phyloP scores from a whole-genome alignment of 37 sponge, comb jelly and placozoan genomes.

The Amphimedon queenslandica region DNA sequence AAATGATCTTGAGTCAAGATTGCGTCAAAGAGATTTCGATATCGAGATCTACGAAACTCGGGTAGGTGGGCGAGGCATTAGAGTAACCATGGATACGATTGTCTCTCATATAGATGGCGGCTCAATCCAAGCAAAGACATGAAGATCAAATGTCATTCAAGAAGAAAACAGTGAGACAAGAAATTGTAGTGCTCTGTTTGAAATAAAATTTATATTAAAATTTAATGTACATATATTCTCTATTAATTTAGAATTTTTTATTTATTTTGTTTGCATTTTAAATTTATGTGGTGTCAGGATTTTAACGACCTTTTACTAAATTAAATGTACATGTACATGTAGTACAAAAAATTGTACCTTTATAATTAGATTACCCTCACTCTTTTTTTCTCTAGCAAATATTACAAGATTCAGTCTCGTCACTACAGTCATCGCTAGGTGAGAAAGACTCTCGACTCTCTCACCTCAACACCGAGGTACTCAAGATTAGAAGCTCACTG shows the following conservation, averaged over 20 bases:
- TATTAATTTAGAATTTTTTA: too few species aligned
- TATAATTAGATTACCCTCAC: too few species aligned
- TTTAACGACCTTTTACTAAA: too few species aligned
- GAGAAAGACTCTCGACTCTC: background rate
- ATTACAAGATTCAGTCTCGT: background rate
- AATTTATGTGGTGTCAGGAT: too few species aligned
- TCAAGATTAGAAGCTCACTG: background rate
- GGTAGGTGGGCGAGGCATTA: background rate
- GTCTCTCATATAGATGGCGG: background rate
- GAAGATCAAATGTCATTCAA: background rate
- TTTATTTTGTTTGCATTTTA: too few species aligned
- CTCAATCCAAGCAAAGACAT: background rate
- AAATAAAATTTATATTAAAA: background rate
- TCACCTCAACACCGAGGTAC: background rate
- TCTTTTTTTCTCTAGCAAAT: background rate
- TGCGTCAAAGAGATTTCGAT: slow-evolving; percentile 1
- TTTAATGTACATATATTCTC: too few species aligned
- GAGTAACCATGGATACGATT: background rate
- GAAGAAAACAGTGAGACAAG: background rate
- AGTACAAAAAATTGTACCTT: too few species aligned
- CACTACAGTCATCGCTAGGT: background rate
- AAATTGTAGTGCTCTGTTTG: too few species aligned
- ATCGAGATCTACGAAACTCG: background rate
- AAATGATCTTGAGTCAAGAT: background rate
- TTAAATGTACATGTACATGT: too few species aligned